Evolutionary conservation across 35 echinoderm and acorn worm genomes (phyloP).

Genomic region (Strongylocentrotus purpuratus): DNA sequence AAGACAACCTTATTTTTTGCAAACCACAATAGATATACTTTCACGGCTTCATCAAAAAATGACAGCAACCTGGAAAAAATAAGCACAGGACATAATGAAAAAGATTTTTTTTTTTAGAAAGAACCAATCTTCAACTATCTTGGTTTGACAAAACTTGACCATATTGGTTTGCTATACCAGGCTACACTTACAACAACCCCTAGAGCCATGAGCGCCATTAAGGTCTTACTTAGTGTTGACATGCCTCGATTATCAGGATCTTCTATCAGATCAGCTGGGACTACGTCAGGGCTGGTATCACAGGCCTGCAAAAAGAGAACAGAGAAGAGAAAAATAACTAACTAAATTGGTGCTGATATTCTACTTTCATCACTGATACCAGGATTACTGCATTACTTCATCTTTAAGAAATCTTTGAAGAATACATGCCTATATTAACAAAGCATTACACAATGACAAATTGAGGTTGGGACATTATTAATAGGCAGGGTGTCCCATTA

Average conservation of each 20-base stretch:
- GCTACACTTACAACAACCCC: neutral
- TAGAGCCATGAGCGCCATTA: neutral
- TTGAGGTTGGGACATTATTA: no score
- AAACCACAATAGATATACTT: no score
- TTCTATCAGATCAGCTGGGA: slow-evolving; percentile 22
- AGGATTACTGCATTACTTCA: neutral
- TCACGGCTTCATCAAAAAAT: no score
- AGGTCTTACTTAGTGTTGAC: neutral
- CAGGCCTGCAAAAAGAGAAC: neutral
- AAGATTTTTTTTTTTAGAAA: neutral
- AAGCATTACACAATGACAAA: no score
- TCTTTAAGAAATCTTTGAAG: neutral
- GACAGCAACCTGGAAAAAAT: no score
- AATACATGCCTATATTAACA: neutral
- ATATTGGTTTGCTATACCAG: slow-evolving; percentile 13
- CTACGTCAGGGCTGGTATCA: neutral
- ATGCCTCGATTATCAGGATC: neutral
- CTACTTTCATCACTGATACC: neutral
- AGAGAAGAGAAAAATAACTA: neutral
- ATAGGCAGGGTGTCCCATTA: neutral
- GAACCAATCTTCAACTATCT: neutral
- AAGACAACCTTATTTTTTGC: no score
- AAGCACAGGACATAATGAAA: neutral
- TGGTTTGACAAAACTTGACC: neutral
- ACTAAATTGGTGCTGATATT: neutral